Percentiles rank a stretch among this genome's conserved stretches.
Conservation (phyloP, 2,113 vertebrate species). For the Petrocephalus microphthalmus region DNA sequence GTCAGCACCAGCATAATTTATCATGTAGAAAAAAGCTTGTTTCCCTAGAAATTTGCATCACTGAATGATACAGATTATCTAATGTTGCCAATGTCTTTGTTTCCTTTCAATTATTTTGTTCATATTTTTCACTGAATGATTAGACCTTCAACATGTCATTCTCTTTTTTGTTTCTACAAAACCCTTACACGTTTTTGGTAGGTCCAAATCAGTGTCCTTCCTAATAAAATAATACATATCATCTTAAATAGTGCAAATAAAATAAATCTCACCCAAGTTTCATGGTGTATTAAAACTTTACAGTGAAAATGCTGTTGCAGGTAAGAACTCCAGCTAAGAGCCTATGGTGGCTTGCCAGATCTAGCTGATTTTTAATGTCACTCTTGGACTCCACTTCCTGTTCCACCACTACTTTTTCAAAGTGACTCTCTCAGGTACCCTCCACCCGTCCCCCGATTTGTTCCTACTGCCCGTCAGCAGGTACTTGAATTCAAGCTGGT, state of each 20-base stretch:
- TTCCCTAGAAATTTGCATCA: neutral
- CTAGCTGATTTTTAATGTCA: conserved; percentile 2
- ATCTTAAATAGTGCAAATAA: neutral
- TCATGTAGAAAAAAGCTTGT: neutral
- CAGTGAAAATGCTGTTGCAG: neutral
- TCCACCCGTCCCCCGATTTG: neutral
- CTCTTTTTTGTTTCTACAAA: neutral
- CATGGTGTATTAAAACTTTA: neutral
- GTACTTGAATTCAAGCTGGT: neutral
- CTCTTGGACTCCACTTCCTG: neutral
- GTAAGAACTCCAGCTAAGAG: neutral
- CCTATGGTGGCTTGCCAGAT: neutral
- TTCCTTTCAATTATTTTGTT: neutral
- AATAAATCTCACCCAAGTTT: neutral
- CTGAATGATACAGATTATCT: neutral
- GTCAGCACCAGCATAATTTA: neutral
- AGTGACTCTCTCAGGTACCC: neutral
- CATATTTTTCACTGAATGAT: neutral
- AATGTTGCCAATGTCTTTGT: neutral
- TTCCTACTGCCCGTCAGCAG: neutral
- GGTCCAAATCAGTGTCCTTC: neutral
- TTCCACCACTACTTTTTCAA: neutral
- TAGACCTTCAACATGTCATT: neutral
- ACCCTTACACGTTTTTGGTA: neutral
- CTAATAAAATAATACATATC: neutral